Evolutionary conservation across 1,140 invertebrate species (phyloP), one percentile per base, ranked within the genome.

Genomic region (Hyles vespertilio): DNA sequence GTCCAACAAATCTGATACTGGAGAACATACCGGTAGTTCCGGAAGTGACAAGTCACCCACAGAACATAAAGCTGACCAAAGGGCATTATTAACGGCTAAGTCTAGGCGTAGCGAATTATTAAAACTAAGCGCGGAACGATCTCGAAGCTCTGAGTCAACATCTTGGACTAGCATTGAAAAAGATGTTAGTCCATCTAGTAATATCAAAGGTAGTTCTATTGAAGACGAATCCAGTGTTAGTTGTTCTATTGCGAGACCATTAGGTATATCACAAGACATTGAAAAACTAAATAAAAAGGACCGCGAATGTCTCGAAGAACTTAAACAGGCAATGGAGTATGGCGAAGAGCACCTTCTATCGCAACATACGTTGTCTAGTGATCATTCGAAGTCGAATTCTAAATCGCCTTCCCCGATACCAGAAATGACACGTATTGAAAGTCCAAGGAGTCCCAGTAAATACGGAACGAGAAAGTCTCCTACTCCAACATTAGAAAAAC

Each of bases 151-250:
- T 5, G 93, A 93, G 70, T 91, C 90, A 4, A 91, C 91, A 46
- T 92, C 91, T 6, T 92, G 91, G 91, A 92, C 91, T 1, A 92
- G 91, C 69, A 89, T 91, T 51, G 91, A 92, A 75, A 92, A 92
- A 72, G 91, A 92, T 68, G 82, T 85, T 1, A 92, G 90, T 63
- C 91, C 91, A 11, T 86, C 85, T 54, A 91, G 91, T 66, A 91
- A 93, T 67, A 90, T 91, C 8, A 92, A 91, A 87, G 88, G 91
- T 47, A 91, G 91, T 74, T 92, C 91, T 2, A 90, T 93, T 34
- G 94, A 94, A 53, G 94, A 95, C 67, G 94, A 94, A 58, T 95
- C 94, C 3, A 95, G 94, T 70, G 92, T 94, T 4, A 95, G 94
- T 63, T 95, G 94, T 78, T 94, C 94, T 0, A 95, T 95, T 67